A percentile compares a stretch with the other conserved stretches of the same genome.
Evolutionary conservation across 2,113 vertebrate genomes (phyloP).

Genomic region (Columbina picui): DNA sequence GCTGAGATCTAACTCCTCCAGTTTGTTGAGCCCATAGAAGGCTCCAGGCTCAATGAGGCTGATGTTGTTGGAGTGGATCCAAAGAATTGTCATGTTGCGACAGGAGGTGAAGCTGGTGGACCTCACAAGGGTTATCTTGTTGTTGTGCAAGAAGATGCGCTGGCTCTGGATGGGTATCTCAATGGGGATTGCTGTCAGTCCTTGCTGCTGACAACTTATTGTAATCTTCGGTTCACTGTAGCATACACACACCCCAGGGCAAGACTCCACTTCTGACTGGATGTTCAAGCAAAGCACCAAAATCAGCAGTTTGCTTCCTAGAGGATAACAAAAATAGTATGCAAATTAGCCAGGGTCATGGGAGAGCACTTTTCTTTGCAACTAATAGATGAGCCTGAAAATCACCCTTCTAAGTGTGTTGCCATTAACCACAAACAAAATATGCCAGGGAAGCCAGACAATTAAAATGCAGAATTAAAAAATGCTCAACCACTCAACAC

Average conservation of each 20-base stretch:
- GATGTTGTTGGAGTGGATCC: slow-evolving; percentile 96
- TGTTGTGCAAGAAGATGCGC: slow-evolving; percentile 96
- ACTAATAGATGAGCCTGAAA: background rate
- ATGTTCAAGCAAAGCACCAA: slow-evolving; percentile 92
- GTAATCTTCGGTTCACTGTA: slow-evolving; percentile 94
- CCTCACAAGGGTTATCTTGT: slow-evolving; percentile 87
- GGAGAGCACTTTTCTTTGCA: background rate
- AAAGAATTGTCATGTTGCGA: slow-evolving; percentile 94
- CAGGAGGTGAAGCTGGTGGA: slow-evolving; percentile 92
- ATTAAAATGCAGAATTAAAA: background rate
- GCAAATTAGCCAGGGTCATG: slow-evolving; percentile 16
- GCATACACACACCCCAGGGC: slow-evolving; percentile 93
- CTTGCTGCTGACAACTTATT: slow-evolving; percentile 95
- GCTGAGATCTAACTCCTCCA: slow-evolving; percentile 96
- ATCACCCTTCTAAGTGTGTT: background rate
- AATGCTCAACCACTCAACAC: background rate
- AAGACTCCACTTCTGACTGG: slow-evolving; percentile 81
- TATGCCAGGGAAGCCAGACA: background rate
- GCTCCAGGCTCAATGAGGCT: slow-evolving; percentile 90
- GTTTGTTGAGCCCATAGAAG: slow-evolving; percentile 87
- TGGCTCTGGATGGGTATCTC: slow-evolving; percentile 93
- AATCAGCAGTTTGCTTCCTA: slow-evolving; percentile 91
- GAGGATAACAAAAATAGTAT: slow-evolving; percentile 40
- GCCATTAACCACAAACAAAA: background rate
- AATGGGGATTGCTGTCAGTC: slow-evolving; percentile 87